Percentiles rank a stretch among this genome's conserved stretches.
phyloP scores from a whole-genome alignment of 2,797 vertebrate species.

The Lycodopsis pacificus region DNA sequence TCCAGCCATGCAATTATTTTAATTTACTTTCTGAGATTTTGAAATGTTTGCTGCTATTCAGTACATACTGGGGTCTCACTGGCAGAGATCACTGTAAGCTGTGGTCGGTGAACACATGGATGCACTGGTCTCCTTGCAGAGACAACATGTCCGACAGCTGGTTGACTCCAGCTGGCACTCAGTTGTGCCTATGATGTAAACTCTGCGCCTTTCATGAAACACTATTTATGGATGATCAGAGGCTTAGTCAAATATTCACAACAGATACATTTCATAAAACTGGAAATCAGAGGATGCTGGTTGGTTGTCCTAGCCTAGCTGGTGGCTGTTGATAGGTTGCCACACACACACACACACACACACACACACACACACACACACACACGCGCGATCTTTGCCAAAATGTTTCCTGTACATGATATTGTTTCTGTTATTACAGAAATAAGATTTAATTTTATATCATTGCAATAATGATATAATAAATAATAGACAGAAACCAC shows the following conservation, averaged over 20 bases:
- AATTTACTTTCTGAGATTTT: not conserved
- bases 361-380: not conserved
- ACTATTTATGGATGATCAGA: conserved; percentile 9
- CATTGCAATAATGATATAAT: not conserved
- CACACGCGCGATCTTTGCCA: not conserved
- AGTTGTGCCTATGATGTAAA: conserved; percentile 22
- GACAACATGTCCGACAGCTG: conserved; percentile 42
- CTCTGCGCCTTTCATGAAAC: conserved; percentile 15
- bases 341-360: not conserved
- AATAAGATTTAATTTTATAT: not conserved
- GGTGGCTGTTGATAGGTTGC: not conserved
- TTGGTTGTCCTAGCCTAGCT: not conserved
- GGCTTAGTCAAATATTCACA: conserved; percentile 15
- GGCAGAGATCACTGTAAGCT: conserved; percentile 17
- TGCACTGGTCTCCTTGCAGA: conserved; percentile 15
- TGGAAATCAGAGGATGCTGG: not conserved
- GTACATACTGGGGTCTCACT: not conserved
- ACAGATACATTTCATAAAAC: not conserved
- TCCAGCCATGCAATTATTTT: not conserved
- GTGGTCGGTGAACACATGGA: conserved; percentile 27
- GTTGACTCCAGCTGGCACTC: conserved; percentile 37
- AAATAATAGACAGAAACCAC: not conserved
- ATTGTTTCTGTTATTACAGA: not conserved
- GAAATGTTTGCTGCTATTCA: not conserved
- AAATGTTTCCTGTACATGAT: not conserved